phyloP scores from a whole-genome alignment of 1,140 invertebrate species.

The Scaptomyza pallida region DNA sequence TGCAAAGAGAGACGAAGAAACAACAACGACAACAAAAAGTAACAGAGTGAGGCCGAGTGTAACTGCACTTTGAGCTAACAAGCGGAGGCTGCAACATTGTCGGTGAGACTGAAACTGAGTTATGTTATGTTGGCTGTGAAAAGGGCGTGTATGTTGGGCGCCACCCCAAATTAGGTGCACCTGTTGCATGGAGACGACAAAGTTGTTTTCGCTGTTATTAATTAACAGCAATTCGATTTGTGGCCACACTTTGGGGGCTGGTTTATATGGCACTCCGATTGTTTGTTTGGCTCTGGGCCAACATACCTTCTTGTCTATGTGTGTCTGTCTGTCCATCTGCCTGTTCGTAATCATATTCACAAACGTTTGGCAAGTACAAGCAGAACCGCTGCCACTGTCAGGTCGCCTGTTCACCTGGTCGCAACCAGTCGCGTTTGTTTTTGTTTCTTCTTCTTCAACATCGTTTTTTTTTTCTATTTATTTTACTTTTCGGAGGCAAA shows the following conservation, averaged over 20 bases:
- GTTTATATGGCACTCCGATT: constrained; percentile 24
- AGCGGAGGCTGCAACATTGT: constrained; percentile 22
- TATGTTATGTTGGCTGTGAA: constrained; percentile 30
- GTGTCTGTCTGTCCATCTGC: constrained; percentile 29
- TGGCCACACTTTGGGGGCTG: constrained; percentile 70
- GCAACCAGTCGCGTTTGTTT: constrained; percentile 53
- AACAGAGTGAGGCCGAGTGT: constrained; percentile 1
- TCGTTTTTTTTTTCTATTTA: constrained; percentile 8
- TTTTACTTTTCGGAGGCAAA: constrained; percentile 53
- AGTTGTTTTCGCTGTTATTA: constrained; percentile 75
- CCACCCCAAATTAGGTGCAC: constrained; percentile 72
- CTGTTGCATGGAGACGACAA: constrained; percentile 42
- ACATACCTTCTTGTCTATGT: constrained; percentile 19
- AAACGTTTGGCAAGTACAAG: constrained; percentile 52
- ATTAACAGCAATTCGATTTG: constrained; percentile 79
- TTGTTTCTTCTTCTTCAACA: constrained; percentile 1
- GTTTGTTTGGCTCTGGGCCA: constrained; percentile 39
- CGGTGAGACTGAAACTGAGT: neutral
- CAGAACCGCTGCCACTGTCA: constrained; percentile 39
- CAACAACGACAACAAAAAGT: too few relatives aligned
- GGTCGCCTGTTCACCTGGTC: constrained; percentile 53
- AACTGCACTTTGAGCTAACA: constrained; percentile 63
- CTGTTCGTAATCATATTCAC: constrained; percentile 53
- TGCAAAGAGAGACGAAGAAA: constrained; percentile 5
- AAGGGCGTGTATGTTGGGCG: constrained; percentile 71